Evolutionary conservation across 2,888 invertebrate species (phyloP), one percentile per base, ranked within the genome.

Genomic region (Amphipyra tragopoginis): DNA sequence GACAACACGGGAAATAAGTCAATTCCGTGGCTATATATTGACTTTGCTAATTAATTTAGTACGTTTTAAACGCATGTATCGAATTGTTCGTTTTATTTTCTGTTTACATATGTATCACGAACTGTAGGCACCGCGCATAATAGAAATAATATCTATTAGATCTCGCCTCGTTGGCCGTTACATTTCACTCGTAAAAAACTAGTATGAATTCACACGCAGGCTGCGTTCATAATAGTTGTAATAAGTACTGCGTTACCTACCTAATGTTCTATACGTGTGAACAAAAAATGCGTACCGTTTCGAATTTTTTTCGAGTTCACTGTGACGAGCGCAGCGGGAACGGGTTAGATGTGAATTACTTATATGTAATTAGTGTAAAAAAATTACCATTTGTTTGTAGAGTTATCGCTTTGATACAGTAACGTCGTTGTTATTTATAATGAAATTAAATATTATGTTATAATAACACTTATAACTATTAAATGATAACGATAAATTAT

Each of bases 161-260:
- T 63, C 60, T 64, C 44, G 21, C 47, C 44, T 66, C 40, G 26
- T 50, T 29, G 49, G 58, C 63, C 58, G 64, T 66, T 69, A 68
- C 60, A 63, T 77, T 79, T 72, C 60, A 67, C 67, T 68, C 29
- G 42, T 62, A 61, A 79, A 73, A 71, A 67, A 54, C 56, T 47
- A 21, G 33, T 58, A 50, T 71, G 61, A 63, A 65, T 65, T 76
- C 63, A 67, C 78, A 78, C 79, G 75, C 75, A 42, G 56, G 43
- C 36, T 42, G 44, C 57, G 48, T 58, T 59, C 58, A 65, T 70
- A 72, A 73, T 70, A 59, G 52, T 65, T 71, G 50, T 61, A 69
- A 61, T 53, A 64, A 57, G 60, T 58, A 43, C 53, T 43, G 14
- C 13, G 42, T 50, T 52, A 21, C 43, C 47, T 55, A 39, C 21